Percentiles rank a stretch among this genome's conserved stretches.
Evolutionary conservation across 2,797 vertebrate genomes (phyloP).

Genomic region (Crenichthys baileyi): DNA sequence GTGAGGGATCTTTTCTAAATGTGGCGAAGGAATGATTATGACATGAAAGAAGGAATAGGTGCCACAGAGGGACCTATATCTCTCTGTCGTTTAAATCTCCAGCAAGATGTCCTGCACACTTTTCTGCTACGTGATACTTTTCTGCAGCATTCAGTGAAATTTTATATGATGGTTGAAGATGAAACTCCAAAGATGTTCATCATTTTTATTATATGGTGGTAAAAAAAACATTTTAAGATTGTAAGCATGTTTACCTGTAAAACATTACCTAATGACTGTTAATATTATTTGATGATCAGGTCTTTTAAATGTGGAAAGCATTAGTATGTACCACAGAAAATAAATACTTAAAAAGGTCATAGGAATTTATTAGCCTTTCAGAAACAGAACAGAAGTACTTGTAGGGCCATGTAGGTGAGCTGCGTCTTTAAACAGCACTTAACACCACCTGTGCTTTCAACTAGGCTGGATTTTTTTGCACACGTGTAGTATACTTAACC

Average conservation of each 20-base stretch:
- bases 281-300: background rate
- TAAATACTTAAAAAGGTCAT: slow-evolving; percentile 5
- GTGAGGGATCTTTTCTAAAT: slow-evolving; percentile 84
- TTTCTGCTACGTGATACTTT: background rate
- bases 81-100: slow-evolving; percentile 63
- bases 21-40: slow-evolving; percentile 83
- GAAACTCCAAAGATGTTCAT: slow-evolving; percentile 5
- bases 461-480: slow-evolving; percentile 60
- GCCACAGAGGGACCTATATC: slow-evolving; percentile 69
- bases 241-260: slow-evolving; percentile 5
- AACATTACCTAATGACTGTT: background rate
- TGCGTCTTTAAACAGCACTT: slow-evolving; percentile 63
- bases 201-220: background rate
- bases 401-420: slow-evolving; percentile 38
- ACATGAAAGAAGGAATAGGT: slow-evolving; percentile 78
- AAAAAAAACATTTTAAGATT: slow-evolving; percentile 3
- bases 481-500: slow-evolving; percentile 69
- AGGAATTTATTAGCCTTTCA: slow-evolving; percentile 4
- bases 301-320: background rate
- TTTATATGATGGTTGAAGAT: slow-evolving; percentile 14
- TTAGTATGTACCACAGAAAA: background rate
- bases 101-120: slow-evolving; percentile 32
- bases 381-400: slow-evolving; percentile 41
- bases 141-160: background rate
- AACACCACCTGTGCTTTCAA: slow-evolving; percentile 66